Conservation (phyloP, 2,797 vertebrate genomes). For the Smutsia temminckii region DNA sequence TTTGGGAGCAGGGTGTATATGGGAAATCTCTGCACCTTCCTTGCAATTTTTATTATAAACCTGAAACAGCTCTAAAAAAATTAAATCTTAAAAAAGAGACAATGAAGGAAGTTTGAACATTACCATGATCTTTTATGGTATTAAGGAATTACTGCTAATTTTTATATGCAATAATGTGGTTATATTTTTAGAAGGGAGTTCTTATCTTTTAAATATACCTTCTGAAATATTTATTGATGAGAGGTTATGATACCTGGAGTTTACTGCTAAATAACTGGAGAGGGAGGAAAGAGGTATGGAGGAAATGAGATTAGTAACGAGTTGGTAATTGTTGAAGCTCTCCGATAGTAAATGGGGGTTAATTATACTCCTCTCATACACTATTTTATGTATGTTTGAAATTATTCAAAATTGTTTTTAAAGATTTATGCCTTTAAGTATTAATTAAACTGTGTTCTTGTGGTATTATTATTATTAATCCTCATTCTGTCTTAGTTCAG, state of each 20-base stretch:
- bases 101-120: not conserved
- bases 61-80: not conserved
- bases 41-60: not conserved
- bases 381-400: slow-evolving; percentile 17
- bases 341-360: not conserved
- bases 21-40: not conserved
- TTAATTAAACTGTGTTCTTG: not conserved
- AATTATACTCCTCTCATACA: not conserved
- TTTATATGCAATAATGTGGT: not conserved
- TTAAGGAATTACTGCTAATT: not conserved
- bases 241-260: not conserved
- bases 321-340: not conserved
- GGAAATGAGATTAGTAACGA: not conserved
- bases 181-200: not conserved
- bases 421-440: slow-evolving; percentile 7
- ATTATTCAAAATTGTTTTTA: not conserved
- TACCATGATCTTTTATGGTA: not conserved
- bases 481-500: not conserved
- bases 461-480: not conserved
- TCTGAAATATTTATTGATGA: slow-evolving; percentile 2
- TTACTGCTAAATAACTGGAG: slow-evolving; percentile 16
- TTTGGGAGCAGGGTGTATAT: not conserved
- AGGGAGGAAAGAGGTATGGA: not conserved
- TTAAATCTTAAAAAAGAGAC: not conserved
- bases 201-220: not conserved